Conservation (phyloP, 2,797 vertebrate species). For the Acridotheres tristis region DNA sequence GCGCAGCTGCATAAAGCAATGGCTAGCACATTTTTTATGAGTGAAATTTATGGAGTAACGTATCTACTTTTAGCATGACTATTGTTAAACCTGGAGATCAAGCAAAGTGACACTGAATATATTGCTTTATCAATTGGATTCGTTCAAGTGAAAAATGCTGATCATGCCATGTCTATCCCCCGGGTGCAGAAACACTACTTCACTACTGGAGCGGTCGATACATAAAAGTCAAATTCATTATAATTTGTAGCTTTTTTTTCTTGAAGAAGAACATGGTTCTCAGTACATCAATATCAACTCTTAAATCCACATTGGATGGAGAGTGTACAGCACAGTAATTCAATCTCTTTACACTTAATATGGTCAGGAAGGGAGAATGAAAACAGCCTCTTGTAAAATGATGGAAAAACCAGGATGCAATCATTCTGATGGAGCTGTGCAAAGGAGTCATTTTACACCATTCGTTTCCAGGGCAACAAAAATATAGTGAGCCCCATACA, state of each 20-base stretch:
- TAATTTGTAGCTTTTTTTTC: slow-evolving; percentile 84
- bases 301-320: slow-evolving; percentile 84
- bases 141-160: slow-evolving; percentile 85
- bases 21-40: slow-evolving; percentile 79
- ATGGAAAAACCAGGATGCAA: slow-evolving; percentile 87
- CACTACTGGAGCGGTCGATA: slow-evolving; percentile 81
- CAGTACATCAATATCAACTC: slow-evolving; percentile 86
- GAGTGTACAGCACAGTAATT: slow-evolving; percentile 84
- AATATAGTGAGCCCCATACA: slow-evolving; percentile 83
- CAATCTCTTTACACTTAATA: slow-evolving; percentile 86
- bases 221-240: slow-evolving; percentile 88
- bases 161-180: slow-evolving; percentile 82
- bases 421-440: slow-evolving; percentile 84
- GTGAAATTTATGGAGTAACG: slow-evolving; percentile 82
- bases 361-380: slow-evolving; percentile 84
- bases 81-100: slow-evolving; percentile 84
- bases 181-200: slow-evolving; percentile 83
- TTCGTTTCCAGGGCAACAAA: slow-evolving; percentile 85
- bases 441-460: slow-evolving; percentile 88
- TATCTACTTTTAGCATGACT: slow-evolving; percentile 84
- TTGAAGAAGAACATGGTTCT: slow-evolving; percentile 79
- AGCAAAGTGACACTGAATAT: slow-evolving; percentile 84
- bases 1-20: slow-evolving; percentile 71
- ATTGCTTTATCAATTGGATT: slow-evolving; percentile 88
- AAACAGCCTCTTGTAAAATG: slow-evolving; percentile 88